Evolutionary conservation across 2,797 vertebrate species (phyloP).

Genomic region (Trachurus trachurus): DNA sequence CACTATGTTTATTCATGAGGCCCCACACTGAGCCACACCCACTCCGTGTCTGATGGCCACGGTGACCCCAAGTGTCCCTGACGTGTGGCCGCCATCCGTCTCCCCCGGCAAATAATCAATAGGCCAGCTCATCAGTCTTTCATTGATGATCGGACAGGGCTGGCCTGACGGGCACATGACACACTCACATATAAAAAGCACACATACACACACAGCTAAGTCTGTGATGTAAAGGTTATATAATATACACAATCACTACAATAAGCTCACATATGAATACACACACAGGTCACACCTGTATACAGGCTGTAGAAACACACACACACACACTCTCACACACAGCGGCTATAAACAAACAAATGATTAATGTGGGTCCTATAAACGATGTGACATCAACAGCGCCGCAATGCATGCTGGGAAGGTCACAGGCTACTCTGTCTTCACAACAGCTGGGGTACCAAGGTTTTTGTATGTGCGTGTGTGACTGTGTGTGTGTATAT

Average conservation of each 20-base stretch:
- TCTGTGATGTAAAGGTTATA: conserved; percentile 19
- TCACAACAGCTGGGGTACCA: conserved; percentile 62
- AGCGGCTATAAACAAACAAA: conserved; percentile 79
- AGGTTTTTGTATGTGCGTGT: conserved; percentile 36
- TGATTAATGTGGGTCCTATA: conserved; percentile 94
- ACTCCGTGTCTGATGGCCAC: conserved; percentile 86
- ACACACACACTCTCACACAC: conserved; percentile 49
- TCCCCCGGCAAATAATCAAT: conserved; percentile 97
- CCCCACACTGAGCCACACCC: conserved; percentile 62
- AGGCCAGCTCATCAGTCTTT: conserved; percentile 93
- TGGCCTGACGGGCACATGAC: conserved; percentile 58
- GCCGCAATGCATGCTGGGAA: conserved; percentile 83
- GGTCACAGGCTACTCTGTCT: conserved; percentile 85
- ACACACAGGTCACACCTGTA: conserved; percentile 11
- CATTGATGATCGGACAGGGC: conserved; percentile 52
- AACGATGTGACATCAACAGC: conserved; percentile 85
- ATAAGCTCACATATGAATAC: conserved; percentile 1
- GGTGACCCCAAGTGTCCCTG: conserved; percentile 93
- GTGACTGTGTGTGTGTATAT: conserved; percentile 34
- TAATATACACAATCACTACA: conserved; percentile 12
- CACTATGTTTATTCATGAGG: conserved; percentile 83
- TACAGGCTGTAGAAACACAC: conserved; percentile 6
- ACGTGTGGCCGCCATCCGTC: conserved; percentile 95
- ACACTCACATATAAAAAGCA: conserved; percentile 45
- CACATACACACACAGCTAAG: background rate